phyloP scores from a whole-genome alignment of 2,888 invertebrate species.

The Aelia acuminata region DNA sequence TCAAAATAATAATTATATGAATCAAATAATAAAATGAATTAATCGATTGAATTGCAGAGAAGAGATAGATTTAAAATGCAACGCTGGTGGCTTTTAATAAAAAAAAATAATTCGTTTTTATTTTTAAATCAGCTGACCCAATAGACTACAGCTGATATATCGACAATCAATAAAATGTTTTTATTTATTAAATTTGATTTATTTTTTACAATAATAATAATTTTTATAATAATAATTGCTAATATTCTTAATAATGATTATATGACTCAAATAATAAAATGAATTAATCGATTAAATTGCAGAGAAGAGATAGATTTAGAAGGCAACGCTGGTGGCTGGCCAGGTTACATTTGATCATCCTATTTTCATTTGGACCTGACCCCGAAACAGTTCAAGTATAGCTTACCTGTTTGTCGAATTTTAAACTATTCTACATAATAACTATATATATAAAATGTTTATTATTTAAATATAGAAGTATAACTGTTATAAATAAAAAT shows the following conservation, averaged over 20 bases:
- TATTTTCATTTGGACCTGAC: conserved; percentile 48
- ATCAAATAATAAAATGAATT: not conserved
- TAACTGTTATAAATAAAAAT: not conserved
- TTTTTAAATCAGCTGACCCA: no score
- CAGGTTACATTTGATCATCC: conserved; percentile 48
- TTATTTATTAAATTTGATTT: not conserved
- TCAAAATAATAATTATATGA: not conserved
- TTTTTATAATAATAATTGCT: no score
- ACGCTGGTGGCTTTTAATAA: not conserved
- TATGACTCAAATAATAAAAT: not conserved
- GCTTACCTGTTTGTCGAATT: not conserved
- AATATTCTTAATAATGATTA: no score
- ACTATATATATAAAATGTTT: not conserved
- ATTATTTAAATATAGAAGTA: not conserved
- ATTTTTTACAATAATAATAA: no score
- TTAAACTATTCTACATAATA: not conserved
- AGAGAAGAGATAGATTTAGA: conserved; percentile 26
- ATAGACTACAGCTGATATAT: no score
- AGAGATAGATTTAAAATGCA: conserved; percentile 12
- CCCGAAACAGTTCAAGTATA: conserved; percentile 38
- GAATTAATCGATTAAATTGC: conserved; percentile 16
- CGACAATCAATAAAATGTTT: no score
- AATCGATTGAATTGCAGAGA: conserved; percentile 8
- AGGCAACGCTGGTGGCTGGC: conserved; percentile 2
- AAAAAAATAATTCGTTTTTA: no score